Conservation (phyloP, 2,113 vertebrate species). For the Myotis lucifugus region DNA sequence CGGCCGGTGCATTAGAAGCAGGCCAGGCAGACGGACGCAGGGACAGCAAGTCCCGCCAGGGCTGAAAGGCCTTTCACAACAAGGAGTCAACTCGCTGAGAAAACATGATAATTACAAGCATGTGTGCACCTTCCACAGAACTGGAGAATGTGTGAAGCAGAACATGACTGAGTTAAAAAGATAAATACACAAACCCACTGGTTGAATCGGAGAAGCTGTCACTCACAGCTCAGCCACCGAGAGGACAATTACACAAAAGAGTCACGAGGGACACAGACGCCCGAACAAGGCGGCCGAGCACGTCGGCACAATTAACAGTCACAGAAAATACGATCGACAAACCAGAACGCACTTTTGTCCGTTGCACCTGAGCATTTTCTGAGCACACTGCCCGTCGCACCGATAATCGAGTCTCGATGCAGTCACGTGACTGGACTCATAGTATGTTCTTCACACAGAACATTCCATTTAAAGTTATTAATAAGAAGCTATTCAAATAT, state of each 20-base stretch:
- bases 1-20: neutral
- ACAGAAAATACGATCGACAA: neutral
- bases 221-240: neutral
- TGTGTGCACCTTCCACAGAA: neutral
- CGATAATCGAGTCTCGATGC: neutral
- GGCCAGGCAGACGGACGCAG: neutral
- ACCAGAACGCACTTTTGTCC: neutral
- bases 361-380: neutral
- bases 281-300: neutral
- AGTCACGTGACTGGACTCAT: neutral
- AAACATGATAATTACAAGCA: neutral
- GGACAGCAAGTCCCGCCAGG: neutral
- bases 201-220: neutral
- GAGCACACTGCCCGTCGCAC: neutral
- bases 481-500: neutral
- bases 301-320: neutral
- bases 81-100: neutral
- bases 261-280: neutral
- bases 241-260: neutral
- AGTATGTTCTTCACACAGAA: neutral
- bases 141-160: neutral
- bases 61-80: neutral
- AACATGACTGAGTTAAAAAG: neutral
- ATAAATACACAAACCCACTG: neutral
- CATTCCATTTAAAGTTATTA: neutral